Conservation (phyloP, 2,113 vertebrate genomes). For the Tachysurus vachellii region DNA sequence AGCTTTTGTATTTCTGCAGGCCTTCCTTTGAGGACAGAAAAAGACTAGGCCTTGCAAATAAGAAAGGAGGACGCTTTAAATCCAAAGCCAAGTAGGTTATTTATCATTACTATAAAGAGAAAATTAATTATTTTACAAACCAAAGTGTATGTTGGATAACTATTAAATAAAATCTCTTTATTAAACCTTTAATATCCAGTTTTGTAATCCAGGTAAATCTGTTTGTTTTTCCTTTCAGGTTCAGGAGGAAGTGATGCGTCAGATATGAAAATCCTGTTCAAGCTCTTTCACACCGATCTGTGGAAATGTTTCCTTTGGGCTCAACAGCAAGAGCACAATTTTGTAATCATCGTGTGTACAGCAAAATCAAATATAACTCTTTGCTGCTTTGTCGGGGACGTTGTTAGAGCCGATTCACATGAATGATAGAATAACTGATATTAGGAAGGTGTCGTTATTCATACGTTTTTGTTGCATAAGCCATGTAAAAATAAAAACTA, state of each 20-base stretch:
- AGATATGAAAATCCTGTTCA: neutral
- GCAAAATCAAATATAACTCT: neutral
- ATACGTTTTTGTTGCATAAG: neutral
- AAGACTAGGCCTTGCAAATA: conserved; percentile 75
- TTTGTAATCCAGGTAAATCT: neutral
- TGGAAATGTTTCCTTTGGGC: neutral
- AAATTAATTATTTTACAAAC: neutral
- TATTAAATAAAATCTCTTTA: neutral
- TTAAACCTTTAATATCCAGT: neutral
- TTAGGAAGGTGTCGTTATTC: neutral
- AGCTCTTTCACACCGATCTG: neutral
- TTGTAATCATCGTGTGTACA: neutral
- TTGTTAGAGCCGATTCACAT: neutral
- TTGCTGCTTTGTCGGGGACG: neutral
- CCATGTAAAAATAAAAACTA: neutral
- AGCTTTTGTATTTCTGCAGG: conserved; percentile 64
- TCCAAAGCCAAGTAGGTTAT: conserved; percentile 56
- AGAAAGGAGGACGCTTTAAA: conserved; percentile 63
- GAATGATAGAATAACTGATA: neutral
- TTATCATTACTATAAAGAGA: neutral
- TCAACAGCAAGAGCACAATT: neutral
- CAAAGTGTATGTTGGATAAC: neutral
- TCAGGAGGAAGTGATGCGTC: conserved; percentile 54
- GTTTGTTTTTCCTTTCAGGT: conserved; percentile 47
- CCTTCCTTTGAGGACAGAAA: conserved; percentile 91